A percentile compares a stretch with the other conserved stretches of the same genome.
Conservation (phyloP, 2,113 vertebrate genomes). For the Nesospiza acunhae region DNA sequence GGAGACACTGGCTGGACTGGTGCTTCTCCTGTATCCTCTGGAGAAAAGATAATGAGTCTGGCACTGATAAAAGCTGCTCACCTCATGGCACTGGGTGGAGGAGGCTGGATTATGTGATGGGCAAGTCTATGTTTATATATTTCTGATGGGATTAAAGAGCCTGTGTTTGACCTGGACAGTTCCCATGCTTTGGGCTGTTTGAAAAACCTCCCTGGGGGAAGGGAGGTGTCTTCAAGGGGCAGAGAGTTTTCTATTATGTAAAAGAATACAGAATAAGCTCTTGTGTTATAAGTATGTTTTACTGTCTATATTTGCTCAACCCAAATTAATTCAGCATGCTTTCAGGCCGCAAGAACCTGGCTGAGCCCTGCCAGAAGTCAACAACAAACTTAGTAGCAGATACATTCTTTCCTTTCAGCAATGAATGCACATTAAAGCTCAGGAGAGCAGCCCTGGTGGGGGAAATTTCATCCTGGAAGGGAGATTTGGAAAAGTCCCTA, state of each 20-base stretch:
- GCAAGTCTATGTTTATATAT: not conserved
- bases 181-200: slow-evolving; percentile 5
- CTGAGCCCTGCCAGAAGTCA: slow-evolving; percentile 37
- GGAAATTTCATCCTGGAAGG: not conserved
- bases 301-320: slow-evolving; percentile 18
- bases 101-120: not conserved
- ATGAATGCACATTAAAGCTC: not conserved
- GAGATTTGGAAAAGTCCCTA: not conserved
- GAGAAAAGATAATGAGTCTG: not conserved
- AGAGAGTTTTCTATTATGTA: not conserved
- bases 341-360: not conserved
- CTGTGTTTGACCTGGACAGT: not conserved
- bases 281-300: not conserved
- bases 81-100: not conserved
- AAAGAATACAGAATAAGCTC: slow-evolving; percentile 30
- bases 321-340: slow-evolving; percentile 39
- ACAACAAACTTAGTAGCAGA: slow-evolving; percentile 25
- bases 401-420: slow-evolving; percentile 29
- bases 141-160: not conserved
- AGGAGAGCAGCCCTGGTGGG: not conserved
- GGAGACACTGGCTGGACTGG: not conserved
- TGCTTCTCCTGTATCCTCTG: not conserved
- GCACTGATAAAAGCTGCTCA: not conserved
- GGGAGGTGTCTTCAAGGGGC: not conserved
- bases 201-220: not conserved